A percentile compares a stretch with the other conserved stretches of the same genome.
Evolutionary conservation across 2,797 vertebrate genomes (phyloP).

Genomic region (Clarias pachynema): DNA sequence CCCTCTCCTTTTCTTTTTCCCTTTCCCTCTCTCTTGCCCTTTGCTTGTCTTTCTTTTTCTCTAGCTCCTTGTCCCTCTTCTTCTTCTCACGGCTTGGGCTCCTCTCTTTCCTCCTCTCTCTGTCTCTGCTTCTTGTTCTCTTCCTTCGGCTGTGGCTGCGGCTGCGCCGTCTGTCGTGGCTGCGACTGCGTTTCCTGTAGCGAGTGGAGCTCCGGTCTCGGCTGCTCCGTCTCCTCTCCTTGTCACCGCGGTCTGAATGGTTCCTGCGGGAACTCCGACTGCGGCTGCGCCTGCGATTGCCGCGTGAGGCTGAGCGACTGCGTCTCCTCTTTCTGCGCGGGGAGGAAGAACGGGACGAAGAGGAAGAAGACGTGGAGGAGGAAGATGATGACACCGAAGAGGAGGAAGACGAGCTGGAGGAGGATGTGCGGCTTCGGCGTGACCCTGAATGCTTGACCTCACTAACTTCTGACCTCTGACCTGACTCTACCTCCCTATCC

Average conservation of each 20-base stretch:
- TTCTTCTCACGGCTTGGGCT: slow-evolving; percentile 81
- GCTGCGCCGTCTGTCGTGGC: slow-evolving; percentile 84
- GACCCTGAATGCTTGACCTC: slow-evolving; percentile 84
- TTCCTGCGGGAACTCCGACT: slow-evolving; percentile 80
- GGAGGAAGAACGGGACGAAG: slow-evolving; percentile 90
- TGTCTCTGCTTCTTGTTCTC: slow-evolving; percentile 86
- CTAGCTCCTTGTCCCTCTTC: slow-evolving; percentile 70
- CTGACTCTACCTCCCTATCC: slow-evolving; percentile 84
- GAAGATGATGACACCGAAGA: slow-evolving; percentile 88
- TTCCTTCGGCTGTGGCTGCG: slow-evolving; percentile 87
- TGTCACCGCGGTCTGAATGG: slow-evolving; percentile 80
- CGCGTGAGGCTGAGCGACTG: slow-evolving; percentile 82
- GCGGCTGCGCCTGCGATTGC: slow-evolving; percentile 90
- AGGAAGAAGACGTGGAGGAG: slow-evolving; percentile 88
- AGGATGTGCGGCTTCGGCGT: slow-evolving; percentile 86
- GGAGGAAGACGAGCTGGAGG: slow-evolving; percentile 87
- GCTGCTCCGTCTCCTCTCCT: slow-evolving; percentile 85
- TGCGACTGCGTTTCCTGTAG: slow-evolving; percentile 81
- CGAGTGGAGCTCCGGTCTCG: slow-evolving; percentile 77
- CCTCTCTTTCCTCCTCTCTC: slow-evolving; percentile 89
- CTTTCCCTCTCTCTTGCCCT: slow-evolving; percentile 64
- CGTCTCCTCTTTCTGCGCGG: slow-evolving; percentile 88
- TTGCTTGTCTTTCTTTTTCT: slow-evolving; percentile 74
- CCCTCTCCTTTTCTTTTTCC: slow-evolving; percentile 75
- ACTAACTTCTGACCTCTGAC: slow-evolving; percentile 78